Evolutionary conservation across 1,140 invertebrate genomes (phyloP).

Genomic region (Drosophila serrata): DNA sequence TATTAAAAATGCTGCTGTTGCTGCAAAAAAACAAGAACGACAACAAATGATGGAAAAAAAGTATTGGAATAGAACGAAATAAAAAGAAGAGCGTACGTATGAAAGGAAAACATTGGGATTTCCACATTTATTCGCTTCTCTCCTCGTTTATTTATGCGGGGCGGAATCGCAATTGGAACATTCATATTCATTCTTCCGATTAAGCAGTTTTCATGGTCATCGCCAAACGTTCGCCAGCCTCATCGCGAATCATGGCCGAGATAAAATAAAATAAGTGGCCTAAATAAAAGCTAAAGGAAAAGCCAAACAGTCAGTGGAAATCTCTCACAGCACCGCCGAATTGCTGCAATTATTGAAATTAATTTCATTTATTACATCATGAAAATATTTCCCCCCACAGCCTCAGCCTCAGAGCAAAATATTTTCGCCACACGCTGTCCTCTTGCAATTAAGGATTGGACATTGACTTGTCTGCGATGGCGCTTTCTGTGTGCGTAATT

Average conservation of each 20-base stretch:
- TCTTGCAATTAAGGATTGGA: slow-evolving; percentile 63
- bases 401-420: slow-evolving; percentile 34
- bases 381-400: slow-evolving; percentile 53
- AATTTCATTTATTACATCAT: slow-evolving; percentile 83
- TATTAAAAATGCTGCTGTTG: slow-evolving; percentile 81
- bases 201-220: slow-evolving; percentile 83
- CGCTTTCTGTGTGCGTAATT: slow-evolving; percentile 55
- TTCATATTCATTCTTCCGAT: slow-evolving; percentile 81
- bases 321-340: slow-evolving; percentile 42
- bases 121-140: slow-evolving; percentile 64
- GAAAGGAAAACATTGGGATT: slow-evolving; percentile 67
- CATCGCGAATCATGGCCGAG: slow-evolving; percentile 49
- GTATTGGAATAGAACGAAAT: slow-evolving; percentile 39
- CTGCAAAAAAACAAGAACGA: slow-evolving; percentile 64
- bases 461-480: slow-evolving; percentile 34
- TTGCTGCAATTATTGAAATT: slow-evolving; percentile 81
- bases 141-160: slow-evolving; percentile 62
- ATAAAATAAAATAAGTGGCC: slow-evolving; percentile 81
- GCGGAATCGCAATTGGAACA: slow-evolving; percentile 45
- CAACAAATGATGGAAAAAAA: slow-evolving; percentile 12
- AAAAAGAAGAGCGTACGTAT: slow-evolving; percentile 27
- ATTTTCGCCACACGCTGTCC: slow-evolving; percentile 73
- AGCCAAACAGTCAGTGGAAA: background rate
- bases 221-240: slow-evolving; percentile 54
- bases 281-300: slow-evolving; percentile 61